Percentiles rank a stretch among this genome's conserved stretches.
These are phyloP conservation scores for Platycheirus rosarum DNA, from an alignment of 2,888 invertebrate genomes.

Conservation along the genomic window DNA sequence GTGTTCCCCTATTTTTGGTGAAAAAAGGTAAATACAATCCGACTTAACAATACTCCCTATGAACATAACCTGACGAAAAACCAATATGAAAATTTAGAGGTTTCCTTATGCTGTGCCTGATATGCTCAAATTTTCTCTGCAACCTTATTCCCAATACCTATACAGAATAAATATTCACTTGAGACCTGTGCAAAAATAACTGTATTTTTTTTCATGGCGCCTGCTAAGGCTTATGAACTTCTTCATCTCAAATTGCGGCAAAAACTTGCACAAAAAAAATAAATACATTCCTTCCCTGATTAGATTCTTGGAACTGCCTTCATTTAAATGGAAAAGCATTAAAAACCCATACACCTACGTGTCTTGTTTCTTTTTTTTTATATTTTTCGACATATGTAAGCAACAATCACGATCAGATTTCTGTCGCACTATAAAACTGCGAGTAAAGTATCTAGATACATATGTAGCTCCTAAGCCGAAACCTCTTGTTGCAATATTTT, in stretches of 20 bases:
- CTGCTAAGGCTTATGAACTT: neutral
- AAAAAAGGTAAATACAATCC: too few species aligned
- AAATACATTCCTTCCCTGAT: neutral
- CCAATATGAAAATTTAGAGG: too few species aligned
- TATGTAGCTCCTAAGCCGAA: conserved; percentile 2
- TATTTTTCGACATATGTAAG: conserved; percentile 15
- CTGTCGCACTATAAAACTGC: neutral
- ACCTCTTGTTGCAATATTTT: neutral
- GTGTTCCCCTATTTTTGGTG: too few species aligned
- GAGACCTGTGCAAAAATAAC: too few species aligned
- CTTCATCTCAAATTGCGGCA: neutral
- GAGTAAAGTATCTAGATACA: conserved; percentile 11
- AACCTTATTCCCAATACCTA: too few species aligned
- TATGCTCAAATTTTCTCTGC: too few species aligned
- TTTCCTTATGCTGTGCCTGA: too few species aligned
- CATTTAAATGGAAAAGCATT: too few species aligned
- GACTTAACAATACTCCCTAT: too few species aligned
- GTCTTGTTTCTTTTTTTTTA: neutral
- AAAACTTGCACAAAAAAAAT: neutral
- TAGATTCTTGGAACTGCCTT: conserved; percentile 4
- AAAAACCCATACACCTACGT: neutral
- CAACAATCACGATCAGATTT: conserved; percentile 19
- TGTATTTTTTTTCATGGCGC: conserved; percentile 13
- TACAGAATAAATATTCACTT: too few species aligned
- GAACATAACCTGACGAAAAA: too few species aligned